These are phyloP conservation scores for Holcopasites calliopsidis DNA, from an alignment of 1,140 invertebrate species.

Conservation along the genomic window DNA sequence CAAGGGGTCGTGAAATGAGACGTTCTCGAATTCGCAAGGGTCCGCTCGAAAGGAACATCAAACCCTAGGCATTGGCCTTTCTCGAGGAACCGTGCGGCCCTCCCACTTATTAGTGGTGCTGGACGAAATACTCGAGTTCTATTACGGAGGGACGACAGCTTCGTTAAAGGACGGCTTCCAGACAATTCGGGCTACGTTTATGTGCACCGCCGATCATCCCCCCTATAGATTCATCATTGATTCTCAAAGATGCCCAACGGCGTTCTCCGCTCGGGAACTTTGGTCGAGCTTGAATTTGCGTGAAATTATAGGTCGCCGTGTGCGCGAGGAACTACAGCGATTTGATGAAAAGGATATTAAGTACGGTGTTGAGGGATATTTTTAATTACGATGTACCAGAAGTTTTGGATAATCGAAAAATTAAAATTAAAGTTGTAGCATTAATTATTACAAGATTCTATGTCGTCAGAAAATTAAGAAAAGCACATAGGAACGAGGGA, in stretches of 20 bases:
- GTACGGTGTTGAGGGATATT: too few relatives aligned
- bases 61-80: conserved; percentile 35
- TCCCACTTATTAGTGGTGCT: conserved; percentile 55
- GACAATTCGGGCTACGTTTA: conserved; percentile 40
- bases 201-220: conserved; percentile 32
- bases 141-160: conserved; percentile 51
- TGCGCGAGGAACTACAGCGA: conserved; percentile 4
- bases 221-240: conserved; percentile 36
- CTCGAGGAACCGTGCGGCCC: conserved; percentile 40
- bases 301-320: conserved; percentile 36
- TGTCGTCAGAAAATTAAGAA: too few relatives aligned
- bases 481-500: neutral
- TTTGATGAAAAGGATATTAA: too few relatives aligned
- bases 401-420: too few relatives aligned
- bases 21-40: conserved; percentile 59
- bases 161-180: conserved; percentile 47
- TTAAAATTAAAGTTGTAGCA: too few relatives aligned
- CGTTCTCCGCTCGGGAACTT: conserved; percentile 37
- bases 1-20: conserved; percentile 61
- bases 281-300: conserved; percentile 43
- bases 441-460: too few relatives aligned
- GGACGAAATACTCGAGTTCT: conserved; percentile 53
- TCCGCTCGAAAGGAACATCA: conserved; percentile 42
- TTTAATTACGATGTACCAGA: too few relatives aligned
- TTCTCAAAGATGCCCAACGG: conserved; percentile 32